Base-by-base conservation (phyloP, 2,797 vertebrate genomes). In the Picus viridis region DNA sequence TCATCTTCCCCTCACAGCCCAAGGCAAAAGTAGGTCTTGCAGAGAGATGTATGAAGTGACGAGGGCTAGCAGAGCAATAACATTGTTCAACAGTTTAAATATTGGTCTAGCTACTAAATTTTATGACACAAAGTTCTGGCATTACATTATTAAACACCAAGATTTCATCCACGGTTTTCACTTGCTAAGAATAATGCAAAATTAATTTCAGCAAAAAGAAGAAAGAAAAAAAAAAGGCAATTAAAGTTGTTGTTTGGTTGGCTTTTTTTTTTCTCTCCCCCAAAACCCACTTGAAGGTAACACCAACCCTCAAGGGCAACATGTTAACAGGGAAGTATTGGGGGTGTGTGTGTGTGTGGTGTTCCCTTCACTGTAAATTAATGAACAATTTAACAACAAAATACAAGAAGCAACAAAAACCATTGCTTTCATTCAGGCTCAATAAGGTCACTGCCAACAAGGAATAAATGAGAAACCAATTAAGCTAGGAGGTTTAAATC, bases 1-100 rank as follows among this genome's bases (percentile, higher is more conserved):
- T 75, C 79, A 86, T 89, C 87, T 90, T 92, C 67, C 82, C 57
- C 68, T 96, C 89, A 67, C 18, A 88, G 80, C 94, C 83, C 56
- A 53, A 81, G 79, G 93, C 87, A 89, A 70, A 29, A 92, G 54
- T 6, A 62, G 71, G 36, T 86, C 86, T 91, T 76, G 64, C 68
- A 89, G 43, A 83, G 54, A 82, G 77, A 86, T 45, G 56, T 47
- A 56, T 2, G 29, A 92, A 93, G 54, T 43, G 75, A 82, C 2
- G 19, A 87, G 39, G 70, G 90, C 83, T 91, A 91, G 80, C 9
- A 83, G 73, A 87, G 76, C 76, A 92, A 39, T 87, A 94, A 93
- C 3, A 0, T 22, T 56, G 67, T 74, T 82, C 72, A 82, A 79
- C 49, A 73, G 82, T 54, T 94, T 93, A 92, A 96, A 86, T 69